phyloP scores from a whole-genome alignment of 2,113 vertebrate species.

The Syngnathus scovelli region DNA sequence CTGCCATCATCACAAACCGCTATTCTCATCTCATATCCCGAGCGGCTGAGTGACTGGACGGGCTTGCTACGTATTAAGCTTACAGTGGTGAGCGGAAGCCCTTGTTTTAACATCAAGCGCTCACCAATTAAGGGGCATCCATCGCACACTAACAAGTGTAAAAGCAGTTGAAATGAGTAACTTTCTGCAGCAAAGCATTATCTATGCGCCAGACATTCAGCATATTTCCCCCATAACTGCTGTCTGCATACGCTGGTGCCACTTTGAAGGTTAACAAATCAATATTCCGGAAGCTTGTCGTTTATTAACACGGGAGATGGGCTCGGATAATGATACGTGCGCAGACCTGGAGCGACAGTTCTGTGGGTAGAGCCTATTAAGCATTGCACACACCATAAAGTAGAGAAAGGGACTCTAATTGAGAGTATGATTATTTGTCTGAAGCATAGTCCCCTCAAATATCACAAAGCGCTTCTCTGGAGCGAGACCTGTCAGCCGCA shows the following conservation, averaged over 20 bases:
- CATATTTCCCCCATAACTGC: conserved; percentile 35
- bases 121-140: conserved; percentile 15
- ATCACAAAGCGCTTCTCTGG: conserved; percentile 35
- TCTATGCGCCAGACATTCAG: conserved; percentile 1
- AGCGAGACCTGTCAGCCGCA: conserved; percentile 47
- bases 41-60: conserved; percentile 51
- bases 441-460: conserved; percentile 45
- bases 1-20: conserved; percentile 64
- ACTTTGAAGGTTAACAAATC: conserved; percentile 58
- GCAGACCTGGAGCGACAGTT: conserved; percentile 39
- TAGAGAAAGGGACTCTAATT: conserved; percentile 48
- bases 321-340: conserved; percentile 41
- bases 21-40: conserved; percentile 68
- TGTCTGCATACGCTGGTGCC: conserved; percentile 28
- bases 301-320: conserved; percentile 51
- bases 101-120: conserved; percentile 37
- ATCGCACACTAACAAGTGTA: conserved; percentile 12
- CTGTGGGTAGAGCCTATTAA: conserved; percentile 31
- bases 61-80: conserved; percentile 41
- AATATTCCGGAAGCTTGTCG: conserved; percentile 51
- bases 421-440: conserved; percentile 57
- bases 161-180: conserved; percentile 5
- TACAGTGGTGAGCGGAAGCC: conserved; percentile 31
- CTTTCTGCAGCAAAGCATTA: conserved; percentile 5
- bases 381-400: conserved; percentile 29